Evolutionary conservation across 1,140 invertebrate genomes (phyloP), one percentile per base, ranked within the genome.

Genomic region (Nebria ingens): DNA sequence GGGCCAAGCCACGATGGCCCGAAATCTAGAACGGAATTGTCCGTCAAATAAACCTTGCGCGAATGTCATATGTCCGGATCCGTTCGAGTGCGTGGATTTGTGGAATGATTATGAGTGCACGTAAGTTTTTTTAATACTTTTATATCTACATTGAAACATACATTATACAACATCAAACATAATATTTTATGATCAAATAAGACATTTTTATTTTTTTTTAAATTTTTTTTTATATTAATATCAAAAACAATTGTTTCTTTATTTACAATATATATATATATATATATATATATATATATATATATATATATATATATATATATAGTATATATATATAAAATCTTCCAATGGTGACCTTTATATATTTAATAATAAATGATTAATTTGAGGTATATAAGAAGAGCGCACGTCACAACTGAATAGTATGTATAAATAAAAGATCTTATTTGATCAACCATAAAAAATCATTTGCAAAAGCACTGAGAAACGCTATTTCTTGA

Each of bases 71-170:
- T 97, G 94, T 68, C 86, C 86, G 0, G 85, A 89, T 63, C 90
- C 91, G n/a, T 93, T 95, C 69, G 89, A 93, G 61, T 98, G 96
- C 73, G 87, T 93, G 22, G 93, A 97, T 73, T 80, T 97, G 0
- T 98, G 94, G 94, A 93, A 91, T 72, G 86, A 91, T 73, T 92
- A 93, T 64, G 93, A 97, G 65, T 98, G 94, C 91, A 93, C 91
- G 93, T 97, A 76, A 86, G 89, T 85, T 65, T 67, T 56, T 64
- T 34, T 6, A 34, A 34, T n/a, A 9, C 25, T 34, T 34, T 34
- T 34, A 6, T 34, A 51, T 58, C 19, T 34, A 51, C 57, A 40
- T 50, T 38, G 20, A 56, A 23, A 42, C 9, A 4, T 23, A 57
- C 25, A 54, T 11, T 52, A 20, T 56, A 13, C 20, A 51, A 51